Base-by-base conservation (phyloP, 2,888 invertebrate species). In the Lagria hirta region DNA sequence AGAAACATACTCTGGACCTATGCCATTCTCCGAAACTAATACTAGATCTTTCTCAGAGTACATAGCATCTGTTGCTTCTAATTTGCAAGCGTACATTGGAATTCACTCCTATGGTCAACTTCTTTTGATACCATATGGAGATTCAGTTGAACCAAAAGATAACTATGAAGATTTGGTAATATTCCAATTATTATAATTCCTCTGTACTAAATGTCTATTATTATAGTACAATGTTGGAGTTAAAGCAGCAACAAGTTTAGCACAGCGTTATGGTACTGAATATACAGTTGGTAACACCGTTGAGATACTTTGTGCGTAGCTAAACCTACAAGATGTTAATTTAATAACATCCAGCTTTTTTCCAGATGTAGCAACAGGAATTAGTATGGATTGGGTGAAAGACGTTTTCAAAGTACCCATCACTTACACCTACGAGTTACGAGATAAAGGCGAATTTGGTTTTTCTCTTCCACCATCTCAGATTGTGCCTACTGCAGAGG, bases 31-130 rank as follows among this genome's bases (percentile, higher is more conserved):
- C 0, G 88, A 89, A 61, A 70, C 77, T 0, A 86, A 86, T 65
- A 78, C 81, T 0, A 69, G 69, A 38, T 60, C 75, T 0, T 54
- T 83, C 3, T 74, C 82, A 0, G 54, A 75, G 1, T 85, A 75
- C 58, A 73, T 86, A 10, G 57, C 54, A 0, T 64, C 74, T 0
- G 54, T 68, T 24, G 57, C 52, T 3, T 16, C 49, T 5, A 52
- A 58, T 11, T 34, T 68, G 10, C 42, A 56, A 57, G 68, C 82
- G 21, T 89, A 87, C 61, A 64, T 89, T 2, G 78, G 82, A 0
- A 80, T 88, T 62, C 89, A 90, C 64, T 84, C 88, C 1, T 87
- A 78, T 55, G 81, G 84, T 0, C 88, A 89, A 57, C 70, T 81
- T 18, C 64, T 87, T 12, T 66, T 88, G 32, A 65, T 83, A 38